Evolutionary conservation across 2,888 invertebrate species (phyloP).

Genomic region (Scelioninae gen. 2): DNA sequence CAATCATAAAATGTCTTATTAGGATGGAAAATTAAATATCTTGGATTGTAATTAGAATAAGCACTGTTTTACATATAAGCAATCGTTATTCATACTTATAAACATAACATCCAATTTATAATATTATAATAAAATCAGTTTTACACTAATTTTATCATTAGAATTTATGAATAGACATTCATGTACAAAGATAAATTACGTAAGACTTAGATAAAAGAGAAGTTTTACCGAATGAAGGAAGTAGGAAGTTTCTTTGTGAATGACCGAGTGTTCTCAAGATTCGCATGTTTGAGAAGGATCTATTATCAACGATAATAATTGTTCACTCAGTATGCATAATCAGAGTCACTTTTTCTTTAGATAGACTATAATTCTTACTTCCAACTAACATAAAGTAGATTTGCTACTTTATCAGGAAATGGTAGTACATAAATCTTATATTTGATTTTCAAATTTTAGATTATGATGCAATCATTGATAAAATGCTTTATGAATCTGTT

Average conservation of each 20-base stretch:
- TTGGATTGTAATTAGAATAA: too few species aligned
- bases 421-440: neutral
- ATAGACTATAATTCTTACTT: conserved; percentile 34
- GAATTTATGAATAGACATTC: too few species aligned
- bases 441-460: conserved; percentile 19
- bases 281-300: conserved; percentile 44
- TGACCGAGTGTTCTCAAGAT: conserved; percentile 45
- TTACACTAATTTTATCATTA: too few species aligned
- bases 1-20: too few species aligned
- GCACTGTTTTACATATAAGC: too few species aligned
- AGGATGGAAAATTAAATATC: too few species aligned
- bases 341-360: conserved; percentile 48
- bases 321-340: conserved; percentile 41
- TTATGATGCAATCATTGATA: conserved; percentile 4
- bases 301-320: conserved; percentile 53
- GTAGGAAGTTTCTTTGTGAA: conserved; percentile 55
- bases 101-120: too few species aligned
- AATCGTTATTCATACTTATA: too few species aligned
- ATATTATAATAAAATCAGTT: too few species aligned
- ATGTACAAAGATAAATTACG: conserved; percentile 24
- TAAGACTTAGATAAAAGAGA: conserved; percentile 50
- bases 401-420: conserved; percentile 29
- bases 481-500: neutral
- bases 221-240: conserved; percentile 43
- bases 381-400: conserved; percentile 19